Percentiles rank a stretch among this genome's conserved stretches.
These are phyloP conservation scores for Gobius niger DNA, from an alignment of 2,113 vertebrate genomes.

Conservation along the genomic window DNA sequence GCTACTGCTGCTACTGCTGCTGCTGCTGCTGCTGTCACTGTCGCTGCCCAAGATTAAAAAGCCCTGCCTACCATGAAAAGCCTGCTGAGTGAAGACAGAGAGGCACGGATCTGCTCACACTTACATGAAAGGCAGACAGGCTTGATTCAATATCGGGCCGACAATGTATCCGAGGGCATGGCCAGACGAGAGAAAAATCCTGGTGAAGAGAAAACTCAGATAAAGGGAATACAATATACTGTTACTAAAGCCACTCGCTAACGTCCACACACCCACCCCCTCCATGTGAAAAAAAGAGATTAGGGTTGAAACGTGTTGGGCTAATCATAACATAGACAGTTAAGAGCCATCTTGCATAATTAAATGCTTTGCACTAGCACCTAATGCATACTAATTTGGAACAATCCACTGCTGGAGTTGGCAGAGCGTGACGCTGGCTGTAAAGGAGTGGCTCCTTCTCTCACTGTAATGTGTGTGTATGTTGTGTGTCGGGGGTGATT, in stretches of 20 bases:
- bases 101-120: conserved; percentile 34
- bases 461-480: conserved; percentile 8
- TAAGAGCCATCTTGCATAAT: conserved; percentile 78
- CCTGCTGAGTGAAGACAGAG: conserved; percentile 54
- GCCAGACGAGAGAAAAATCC: conserved; percentile 44
- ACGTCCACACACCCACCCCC: conserved; percentile 19
- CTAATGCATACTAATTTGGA: conserved; percentile 80
- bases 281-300: conserved; percentile 54
- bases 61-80: conserved; percentile 57
- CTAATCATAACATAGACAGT: conserved; percentile 79
- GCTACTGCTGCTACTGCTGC: conserved; percentile 40
- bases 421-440: conserved; percentile 69
- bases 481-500: conserved; percentile 22
- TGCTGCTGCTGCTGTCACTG: conserved; percentile 68
- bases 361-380: conserved; percentile 76
- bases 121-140: conserved; percentile 55
- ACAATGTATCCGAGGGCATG: conserved; percentile 60
- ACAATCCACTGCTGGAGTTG: conserved; percentile 71
- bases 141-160: conserved; percentile 60
- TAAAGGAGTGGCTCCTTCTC: conserved; percentile 50
- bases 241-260: conserved; percentile 22
- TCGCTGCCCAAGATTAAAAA: conserved; percentile 62
- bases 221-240: conserved; percentile 37
- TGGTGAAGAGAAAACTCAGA: conserved; percentile 51
- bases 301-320: conserved; percentile 74